Evolutionary conservation across 2,797 vertebrate genomes (phyloP), one percentile per base, ranked within the genome.

Genomic region (Graptemys geographica): DNA sequence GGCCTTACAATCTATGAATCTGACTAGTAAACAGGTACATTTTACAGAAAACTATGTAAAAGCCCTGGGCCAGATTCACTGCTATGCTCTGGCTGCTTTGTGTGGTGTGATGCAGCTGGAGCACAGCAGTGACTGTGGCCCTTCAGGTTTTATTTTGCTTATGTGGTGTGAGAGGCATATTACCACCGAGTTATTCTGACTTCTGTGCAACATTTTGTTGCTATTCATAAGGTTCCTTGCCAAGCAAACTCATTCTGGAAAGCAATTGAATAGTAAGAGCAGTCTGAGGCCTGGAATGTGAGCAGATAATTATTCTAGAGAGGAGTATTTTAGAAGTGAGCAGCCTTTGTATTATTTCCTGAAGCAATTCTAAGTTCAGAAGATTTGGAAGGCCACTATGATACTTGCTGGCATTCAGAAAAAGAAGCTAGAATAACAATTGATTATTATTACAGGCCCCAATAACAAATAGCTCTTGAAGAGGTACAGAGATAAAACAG

Each of bases 221-320:
- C 56, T 79, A 76, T 55, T 79, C 65, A 81, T 90, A 69, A 79
- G 59, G 59, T 47, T 74, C 83, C 53, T 82, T 79, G 83, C 81
- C 82, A 80, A 76, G 93, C 92, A 92, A 94, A 88, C 27, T 90
- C 83, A 72, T 90, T 92, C 95, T 93, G 95, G 96, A 97, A 96
- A 91, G 83, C 86, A 93, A 81, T 76, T 81, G 91, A 96, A 93
- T 86, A 84, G 51, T 90, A 86, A 81, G 94, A 97, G 89, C 28
- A 90, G 87, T n/a, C 95, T 79, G 1, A 93, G 53, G 59, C 87
- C 81, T 28, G 65, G 53, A 51, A 41, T 41, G 10, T 13, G 28
- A 31, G 37, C 79, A 81, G 53, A 81, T 81, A 16, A n/a, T 55
- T 81, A n/a, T 47, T 84, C 28, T 18, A 31, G 33, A 87, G 41